These are phyloP conservation scores for Teinopalpus imperialis DNA, from an alignment of 2,888 invertebrate species.

Conservation along the genomic window DNA sequence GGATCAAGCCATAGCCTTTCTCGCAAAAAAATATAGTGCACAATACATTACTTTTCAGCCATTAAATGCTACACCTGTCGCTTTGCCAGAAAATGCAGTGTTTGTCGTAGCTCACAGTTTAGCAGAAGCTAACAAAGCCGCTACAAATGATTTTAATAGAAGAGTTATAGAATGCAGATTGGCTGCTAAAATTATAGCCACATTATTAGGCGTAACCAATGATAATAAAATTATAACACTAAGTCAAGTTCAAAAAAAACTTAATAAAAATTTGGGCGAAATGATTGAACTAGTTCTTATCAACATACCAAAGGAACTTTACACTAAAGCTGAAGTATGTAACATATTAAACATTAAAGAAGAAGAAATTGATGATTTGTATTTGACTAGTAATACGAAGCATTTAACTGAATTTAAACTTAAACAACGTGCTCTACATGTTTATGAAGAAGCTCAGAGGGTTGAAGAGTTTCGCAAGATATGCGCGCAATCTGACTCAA, in stretches of 20 bases:
- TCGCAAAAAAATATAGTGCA: slow-evolving; percentile 92
- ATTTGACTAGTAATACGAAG: slow-evolving; percentile 77
- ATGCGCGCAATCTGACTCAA: slow-evolving; percentile 69
- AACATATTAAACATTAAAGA: slow-evolving; percentile 80
- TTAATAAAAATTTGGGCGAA: slow-evolving; percentile 84
- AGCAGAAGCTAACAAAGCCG: slow-evolving; percentile 95
- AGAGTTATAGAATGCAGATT: slow-evolving; percentile 97
- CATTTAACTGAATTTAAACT: slow-evolving; percentile 89
- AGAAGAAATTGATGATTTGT: slow-evolving; percentile 80
- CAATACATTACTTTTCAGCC: slow-evolving; percentile 98
- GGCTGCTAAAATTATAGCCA: slow-evolving; percentile 88
- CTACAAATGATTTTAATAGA: slow-evolving; percentile 94
- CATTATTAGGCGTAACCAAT: slow-evolving; percentile 55
- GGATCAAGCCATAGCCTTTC: slow-evolving; percentile 99
- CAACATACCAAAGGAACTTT: slow-evolving; percentile 84
- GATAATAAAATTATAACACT: slow-evolving; percentile 87
- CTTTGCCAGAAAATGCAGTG: slow-evolving; percentile 89
- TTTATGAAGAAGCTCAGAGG: slow-evolving; percentile 93
- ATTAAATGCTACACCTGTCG: slow-evolving; percentile 87
- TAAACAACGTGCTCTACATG: slow-evolving; percentile 93
- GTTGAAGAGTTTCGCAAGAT: slow-evolving; percentile 88
- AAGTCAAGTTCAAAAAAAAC: slow-evolving; percentile 87
- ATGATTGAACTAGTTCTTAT: slow-evolving; percentile 86
- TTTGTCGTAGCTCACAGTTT: slow-evolving; percentile 97
- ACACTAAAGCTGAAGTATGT: slow-evolving; percentile 86